Conservation (phyloP, 2,797 vertebrate species). For the Neosalanx taihuensis region DNA sequence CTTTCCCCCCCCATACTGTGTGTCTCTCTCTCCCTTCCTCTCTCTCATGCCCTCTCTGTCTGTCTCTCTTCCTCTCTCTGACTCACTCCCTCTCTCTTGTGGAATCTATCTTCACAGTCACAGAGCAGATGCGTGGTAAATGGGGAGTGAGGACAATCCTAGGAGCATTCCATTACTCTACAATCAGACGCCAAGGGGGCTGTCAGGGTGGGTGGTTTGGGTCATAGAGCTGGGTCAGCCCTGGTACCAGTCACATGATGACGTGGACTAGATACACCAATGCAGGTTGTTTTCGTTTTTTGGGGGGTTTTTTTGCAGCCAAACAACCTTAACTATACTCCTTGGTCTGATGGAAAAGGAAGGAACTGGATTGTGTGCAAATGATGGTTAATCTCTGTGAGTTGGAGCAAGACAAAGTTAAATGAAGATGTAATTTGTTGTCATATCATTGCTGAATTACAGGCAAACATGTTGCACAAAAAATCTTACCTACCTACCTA, state of each 20-base stretch:
- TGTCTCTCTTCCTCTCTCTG: background rate
- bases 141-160: too few species aligned
- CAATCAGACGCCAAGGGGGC: too few species aligned
- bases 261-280: background rate
- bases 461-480: background rate
- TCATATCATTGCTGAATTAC: background rate
- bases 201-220: too few species aligned
- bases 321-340: too few species aligned
- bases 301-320: background rate
- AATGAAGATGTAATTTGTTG: background rate
- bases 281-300: background rate
- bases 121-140: too few species aligned
- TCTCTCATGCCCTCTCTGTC: background rate
- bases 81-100: background rate
- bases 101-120: background rate
- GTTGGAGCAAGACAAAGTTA: too few species aligned
- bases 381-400: too few species aligned
- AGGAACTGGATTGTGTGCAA: too few species aligned
- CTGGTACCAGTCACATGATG: background rate
- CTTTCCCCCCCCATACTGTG: conserved; percentile 17
- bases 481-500: too few species aligned
- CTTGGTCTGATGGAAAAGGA: too few species aligned
- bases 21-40: conserved; percentile 20
- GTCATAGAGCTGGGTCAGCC: too few species aligned
- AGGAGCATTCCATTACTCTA: too few species aligned